Evolutionary conservation across 37 sponge, comb jelly and placozoan species (phyloP).

Genomic region (Hormiphora californensis): DNA sequence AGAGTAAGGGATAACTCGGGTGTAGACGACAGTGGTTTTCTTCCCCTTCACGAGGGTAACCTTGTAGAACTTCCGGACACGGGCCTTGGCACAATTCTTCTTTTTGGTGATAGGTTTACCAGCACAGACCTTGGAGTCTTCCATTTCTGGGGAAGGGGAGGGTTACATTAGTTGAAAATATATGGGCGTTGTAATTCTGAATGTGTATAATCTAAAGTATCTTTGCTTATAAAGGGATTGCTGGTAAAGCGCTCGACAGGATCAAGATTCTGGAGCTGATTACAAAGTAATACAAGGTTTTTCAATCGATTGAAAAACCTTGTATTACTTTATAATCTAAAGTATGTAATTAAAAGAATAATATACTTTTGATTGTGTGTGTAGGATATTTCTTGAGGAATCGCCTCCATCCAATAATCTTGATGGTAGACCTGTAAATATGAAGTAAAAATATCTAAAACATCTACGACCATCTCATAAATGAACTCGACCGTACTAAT

Average conservation of each 20-base stretch:
- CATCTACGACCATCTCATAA: too few species aligned
- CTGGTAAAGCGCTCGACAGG: too few species aligned
- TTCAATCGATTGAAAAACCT: too few species aligned
- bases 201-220: background rate
- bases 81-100: background rate
- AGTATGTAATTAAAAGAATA: too few species aligned
- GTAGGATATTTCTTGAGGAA: background rate
- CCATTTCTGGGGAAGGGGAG: background rate
- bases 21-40: background rate
- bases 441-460: too few species aligned
- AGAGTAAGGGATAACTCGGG: background rate
- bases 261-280: too few species aligned
- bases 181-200: background rate
- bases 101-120: constrained; percentile 1
- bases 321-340: too few species aligned
- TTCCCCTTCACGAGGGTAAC: background rate
- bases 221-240: too few species aligned
- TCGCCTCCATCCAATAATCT: background rate
- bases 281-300: too few species aligned
- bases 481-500: too few species aligned
- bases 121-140: background rate
- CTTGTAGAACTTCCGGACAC: background rate
- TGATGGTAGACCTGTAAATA: background rate
- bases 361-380: background rate
- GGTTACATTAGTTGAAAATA: background rate